Percentiles rank a stretch among this genome's conserved stretches.
These are phyloP conservation scores for Parthenolecanium corni DNA, from an alignment of 2,888 invertebrate species.

Conservation along the genomic window DNA sequence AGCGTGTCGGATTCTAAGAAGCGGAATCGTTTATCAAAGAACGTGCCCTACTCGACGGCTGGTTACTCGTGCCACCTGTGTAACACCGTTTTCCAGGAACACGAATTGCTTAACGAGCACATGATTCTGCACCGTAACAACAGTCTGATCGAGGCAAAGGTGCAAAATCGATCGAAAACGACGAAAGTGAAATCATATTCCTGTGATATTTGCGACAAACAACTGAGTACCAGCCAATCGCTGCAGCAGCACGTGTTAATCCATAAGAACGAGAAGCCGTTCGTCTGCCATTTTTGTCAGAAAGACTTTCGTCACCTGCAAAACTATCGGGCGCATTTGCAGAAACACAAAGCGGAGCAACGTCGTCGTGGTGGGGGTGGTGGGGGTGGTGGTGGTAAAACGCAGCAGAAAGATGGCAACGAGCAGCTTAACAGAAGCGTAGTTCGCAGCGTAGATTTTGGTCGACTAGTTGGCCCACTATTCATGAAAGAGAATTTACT, in stretches of 20 bases:
- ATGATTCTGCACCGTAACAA: constrained; percentile 20
- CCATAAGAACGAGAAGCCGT: constrained; percentile 15
- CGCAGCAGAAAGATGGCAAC: background rate
- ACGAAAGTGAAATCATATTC: background rate
- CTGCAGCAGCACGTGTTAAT: constrained; percentile 11
- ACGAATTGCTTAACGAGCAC: constrained; percentile 20
- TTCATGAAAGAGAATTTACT: constrained; percentile 2
- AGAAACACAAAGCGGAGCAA: constrained; percentile 14
- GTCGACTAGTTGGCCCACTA: constrained; percentile 9
- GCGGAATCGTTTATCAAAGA: too few relatives aligned
- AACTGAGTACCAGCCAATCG: constrained; percentile 11
- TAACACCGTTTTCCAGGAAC: constrained; percentile 5
- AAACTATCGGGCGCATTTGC: constrained; percentile 8
- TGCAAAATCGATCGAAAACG: background rate
- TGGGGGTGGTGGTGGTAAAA: too few relatives aligned
- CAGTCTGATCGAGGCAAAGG: background rate
- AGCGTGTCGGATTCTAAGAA: too few relatives aligned
- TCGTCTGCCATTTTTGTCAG: constrained; percentile 3
- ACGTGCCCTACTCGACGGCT: too few relatives aligned
- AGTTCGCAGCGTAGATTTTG: constrained; percentile 8
- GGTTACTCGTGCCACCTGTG: constrained; percentile 13
- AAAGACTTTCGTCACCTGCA: constrained; percentile 17
- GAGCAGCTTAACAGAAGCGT: background rate
- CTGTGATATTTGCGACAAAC: constrained; percentile 13
- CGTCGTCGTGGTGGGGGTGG: too few relatives aligned